Conservation (phyloP, 1,140 invertebrate species). For the Pseudomyrmex cubaensis region DNA sequence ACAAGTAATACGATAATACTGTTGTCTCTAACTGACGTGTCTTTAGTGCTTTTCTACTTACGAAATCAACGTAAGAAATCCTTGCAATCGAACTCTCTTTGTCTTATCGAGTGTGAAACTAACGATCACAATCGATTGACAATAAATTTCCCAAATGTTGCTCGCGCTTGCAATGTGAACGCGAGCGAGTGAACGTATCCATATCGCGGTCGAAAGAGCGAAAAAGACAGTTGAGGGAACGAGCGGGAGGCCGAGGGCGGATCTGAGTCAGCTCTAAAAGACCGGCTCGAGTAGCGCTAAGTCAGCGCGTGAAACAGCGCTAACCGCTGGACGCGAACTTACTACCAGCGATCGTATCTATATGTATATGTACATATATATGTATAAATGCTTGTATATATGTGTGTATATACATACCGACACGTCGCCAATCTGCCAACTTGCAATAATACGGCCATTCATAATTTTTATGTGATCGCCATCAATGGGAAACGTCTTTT, state of each 20-base stretch:
- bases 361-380: slow-evolving; percentile 46
- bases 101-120: background rate
- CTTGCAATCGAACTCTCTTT: background rate
- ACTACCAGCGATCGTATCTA: slow-evolving; percentile 77
- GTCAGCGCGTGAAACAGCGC: slow-evolving; percentile 82
- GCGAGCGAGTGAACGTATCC: slow-evolving; percentile 49
- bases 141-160: slow-evolving; percentile 23
- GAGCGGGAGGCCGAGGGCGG: slow-evolving; percentile 73
- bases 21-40: background rate
- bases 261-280: slow-evolving; percentile 82
- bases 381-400: slow-evolving; percentile 5
- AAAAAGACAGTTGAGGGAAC: slow-evolving; percentile 27
- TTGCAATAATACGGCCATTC: slow-evolving; percentile 81
- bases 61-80: background rate
- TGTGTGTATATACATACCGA: slow-evolving; percentile 51
- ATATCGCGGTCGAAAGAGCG: slow-evolving; percentile 3
- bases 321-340: slow-evolving; percentile 73
- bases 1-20: too few relatives aligned
- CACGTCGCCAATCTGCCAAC: slow-evolving; percentile 67
- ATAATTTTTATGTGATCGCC: slow-evolving; percentile 78
- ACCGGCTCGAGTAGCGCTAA: slow-evolving; percentile 80
- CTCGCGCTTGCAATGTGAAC: slow-evolving; percentile 1
- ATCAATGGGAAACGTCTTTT: slow-evolving; percentile 71
- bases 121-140: background rate
- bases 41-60: background rate